Evolutionary conservation across 2,113 vertebrate species (phyloP).

Genomic region (Fregetta grallaria): DNA sequence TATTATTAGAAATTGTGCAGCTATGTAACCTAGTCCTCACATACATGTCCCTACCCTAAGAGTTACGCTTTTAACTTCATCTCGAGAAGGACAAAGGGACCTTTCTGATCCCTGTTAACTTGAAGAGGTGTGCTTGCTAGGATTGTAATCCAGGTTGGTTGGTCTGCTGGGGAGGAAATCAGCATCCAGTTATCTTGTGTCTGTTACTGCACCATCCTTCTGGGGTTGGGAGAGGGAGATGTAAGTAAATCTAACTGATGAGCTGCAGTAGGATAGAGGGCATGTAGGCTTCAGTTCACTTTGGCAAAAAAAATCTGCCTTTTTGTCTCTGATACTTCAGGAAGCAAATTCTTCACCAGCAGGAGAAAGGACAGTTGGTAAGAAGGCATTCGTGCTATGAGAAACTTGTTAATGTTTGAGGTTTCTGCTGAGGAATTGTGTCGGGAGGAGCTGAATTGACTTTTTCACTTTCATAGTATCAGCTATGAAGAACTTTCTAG

Average conservation of each 20-base stretch:
- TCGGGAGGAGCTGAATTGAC: neutral
- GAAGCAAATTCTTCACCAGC: neutral
- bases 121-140: neutral
- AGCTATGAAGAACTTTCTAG: neutral
- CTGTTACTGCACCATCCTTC: neutral
- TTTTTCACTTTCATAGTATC: neutral
- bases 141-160: neutral
- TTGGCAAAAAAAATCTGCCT: neutral
- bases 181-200: neutral
- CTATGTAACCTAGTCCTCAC: neutral
- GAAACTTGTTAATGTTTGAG: conserved; percentile 25
- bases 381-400: neutral
- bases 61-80: neutral
- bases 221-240: neutral
- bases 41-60: neutral
- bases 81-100: neutral
- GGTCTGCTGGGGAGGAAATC: neutral
- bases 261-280: neutral
- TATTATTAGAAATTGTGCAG: neutral
- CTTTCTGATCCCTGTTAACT: neutral
- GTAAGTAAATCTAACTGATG: neutral
- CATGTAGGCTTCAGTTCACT: neutral
- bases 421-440: neutral
- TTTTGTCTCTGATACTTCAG: neutral
- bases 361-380: neutral